A percentile compares a stretch with the other conserved stretches of the same genome.
Evolutionary conservation across 1,140 invertebrate genomes (phyloP).

Genomic region (Heliothis subflexa): DNA sequence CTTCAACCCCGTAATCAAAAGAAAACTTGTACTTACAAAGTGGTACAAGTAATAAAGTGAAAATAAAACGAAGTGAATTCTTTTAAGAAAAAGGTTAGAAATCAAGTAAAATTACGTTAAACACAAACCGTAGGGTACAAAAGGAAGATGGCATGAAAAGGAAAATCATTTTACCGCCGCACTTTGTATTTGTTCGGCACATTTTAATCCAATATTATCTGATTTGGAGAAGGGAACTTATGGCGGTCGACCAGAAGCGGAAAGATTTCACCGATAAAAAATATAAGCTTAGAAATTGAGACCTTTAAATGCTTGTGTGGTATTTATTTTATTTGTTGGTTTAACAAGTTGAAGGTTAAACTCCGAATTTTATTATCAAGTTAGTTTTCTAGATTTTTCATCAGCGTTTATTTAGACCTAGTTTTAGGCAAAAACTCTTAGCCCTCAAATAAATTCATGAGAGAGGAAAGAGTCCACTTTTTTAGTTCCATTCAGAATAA

Average conservation of each 20-base stretch:
- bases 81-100: conserved; percentile 58
- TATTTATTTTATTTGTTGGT: background rate
- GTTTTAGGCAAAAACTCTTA: no score
- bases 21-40: conserved; percentile 26
- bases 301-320: background rate
- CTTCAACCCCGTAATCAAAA: conserved; percentile 22
- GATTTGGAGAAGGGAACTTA: conserved; percentile 13
- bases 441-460: no score
- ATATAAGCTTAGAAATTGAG: conserved; percentile 11
- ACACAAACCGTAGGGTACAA: conserved; percentile 47
- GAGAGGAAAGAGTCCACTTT: no score
- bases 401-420: no score
- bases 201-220: conserved; percentile 54
- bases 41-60: background rate
- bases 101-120: conserved; percentile 64
- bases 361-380: no score
- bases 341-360: background rate
- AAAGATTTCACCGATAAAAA: conserved; percentile 11
- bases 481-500: no score
- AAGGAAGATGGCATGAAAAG: conserved; percentile 51
- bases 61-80: conserved; percentile 48
- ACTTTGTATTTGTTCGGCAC: conserved; percentile 53
- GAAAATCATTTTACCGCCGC: conserved; percentile 58
- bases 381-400: no score
- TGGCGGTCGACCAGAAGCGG: conserved; percentile 3